Base-by-base conservation (phyloP, 2,113 vertebrate species). In the Craseonycteris thonglongyai region DNA sequence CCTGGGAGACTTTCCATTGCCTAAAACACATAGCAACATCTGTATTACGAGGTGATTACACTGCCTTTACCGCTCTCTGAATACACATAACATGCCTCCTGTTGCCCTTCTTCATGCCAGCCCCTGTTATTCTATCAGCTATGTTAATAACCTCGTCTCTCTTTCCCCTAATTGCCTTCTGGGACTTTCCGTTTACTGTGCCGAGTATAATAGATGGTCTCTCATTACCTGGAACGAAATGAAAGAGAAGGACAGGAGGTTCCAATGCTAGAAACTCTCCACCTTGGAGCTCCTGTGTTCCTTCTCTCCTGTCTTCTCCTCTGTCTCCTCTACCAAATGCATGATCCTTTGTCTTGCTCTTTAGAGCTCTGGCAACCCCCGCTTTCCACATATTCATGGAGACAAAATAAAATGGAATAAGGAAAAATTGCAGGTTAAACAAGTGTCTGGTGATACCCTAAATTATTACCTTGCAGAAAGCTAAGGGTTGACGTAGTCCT, bases 351-450 rank as follows among this genome's bases (percentile, higher is more conserved):
- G 58, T 90, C 58, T 19, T 58, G 3, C 0, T 15, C 66, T 58
- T 51, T 12, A n/a, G 89, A 33, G 24, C 71, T 78, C 72, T 88
- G 95, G 45, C 66, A 75, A 74, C 7, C 59, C 59, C 24, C 74
- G 61, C 26, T 80, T n/a, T 91, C 76, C 88, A 4, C 54, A 87
- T 84, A 93, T 83, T 82, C 65, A 49, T 71, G 74, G 89, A 90
- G 89, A 89, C 40, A 80, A 87, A 95, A 78, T 86, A 71, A 96
- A 91, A 76, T 69, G 66, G 84, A 95, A 88, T 40, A 90, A 93
- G 61, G 58, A 84, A 78, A 97, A 93, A 97, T 94, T 95, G 96
- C 80, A 96, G 95, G 90, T 94, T 96, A 88, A 87, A 90, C 93
- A 95, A 91, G 95, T 96, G 75, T 94, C 94, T 93, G 65, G 91